phyloP scores from a whole-genome alignment of 2,113 vertebrate species.

The Astatoreochromis straeleni region DNA sequence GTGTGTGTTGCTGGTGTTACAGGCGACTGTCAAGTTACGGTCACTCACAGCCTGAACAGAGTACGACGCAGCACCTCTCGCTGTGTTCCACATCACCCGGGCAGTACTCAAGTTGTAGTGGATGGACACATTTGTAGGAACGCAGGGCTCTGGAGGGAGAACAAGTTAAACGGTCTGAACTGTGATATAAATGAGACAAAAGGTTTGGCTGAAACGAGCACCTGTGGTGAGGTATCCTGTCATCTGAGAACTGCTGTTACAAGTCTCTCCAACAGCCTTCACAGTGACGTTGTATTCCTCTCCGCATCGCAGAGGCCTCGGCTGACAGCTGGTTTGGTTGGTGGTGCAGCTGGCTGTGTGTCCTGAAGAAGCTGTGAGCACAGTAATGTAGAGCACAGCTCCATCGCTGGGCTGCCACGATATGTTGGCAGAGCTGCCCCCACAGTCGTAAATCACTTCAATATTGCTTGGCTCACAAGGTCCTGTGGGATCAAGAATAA shows the following conservation, averaged over 20 bases:
- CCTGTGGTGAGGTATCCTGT: conserved; percentile 47
- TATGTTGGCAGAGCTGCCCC: not conserved
- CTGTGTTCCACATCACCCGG: conserved; percentile 37
- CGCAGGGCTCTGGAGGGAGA: conserved; percentile 51
- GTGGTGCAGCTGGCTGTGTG: conserved; percentile 21
- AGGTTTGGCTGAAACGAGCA: not conserved
- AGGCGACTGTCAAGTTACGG: conserved; percentile 18
- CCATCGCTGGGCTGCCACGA: conserved; percentile 43
- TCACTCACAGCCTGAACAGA: conserved; percentile 41
- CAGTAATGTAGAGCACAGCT: conserved; percentile 9
- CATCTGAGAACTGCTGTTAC: conserved; percentile 50
- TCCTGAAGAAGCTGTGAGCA: conserved; percentile 2
- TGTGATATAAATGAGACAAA: not conserved
- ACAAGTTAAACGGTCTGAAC: not conserved
- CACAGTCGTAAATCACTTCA: conserved; percentile 27
- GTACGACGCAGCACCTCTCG: conserved; percentile 40
- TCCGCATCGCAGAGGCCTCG: conserved; percentile 43
- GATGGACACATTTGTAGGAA: conserved; percentile 31
- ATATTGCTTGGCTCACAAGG: conserved; percentile 42
- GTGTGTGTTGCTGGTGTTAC: conserved; percentile 38
- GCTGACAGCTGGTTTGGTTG: conserved; percentile 40
- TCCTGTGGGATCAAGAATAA: not conserved
- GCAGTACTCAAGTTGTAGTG: conserved; percentile 22
- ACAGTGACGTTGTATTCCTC: conserved; percentile 52
- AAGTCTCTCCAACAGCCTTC: conserved; percentile 27